A percentile compares a stretch with the other conserved stretches of the same genome.
These are phyloP conservation scores for Nymphalis urticae DNA, from an alignment of 2,888 invertebrate species.

Conservation along the genomic window DNA sequence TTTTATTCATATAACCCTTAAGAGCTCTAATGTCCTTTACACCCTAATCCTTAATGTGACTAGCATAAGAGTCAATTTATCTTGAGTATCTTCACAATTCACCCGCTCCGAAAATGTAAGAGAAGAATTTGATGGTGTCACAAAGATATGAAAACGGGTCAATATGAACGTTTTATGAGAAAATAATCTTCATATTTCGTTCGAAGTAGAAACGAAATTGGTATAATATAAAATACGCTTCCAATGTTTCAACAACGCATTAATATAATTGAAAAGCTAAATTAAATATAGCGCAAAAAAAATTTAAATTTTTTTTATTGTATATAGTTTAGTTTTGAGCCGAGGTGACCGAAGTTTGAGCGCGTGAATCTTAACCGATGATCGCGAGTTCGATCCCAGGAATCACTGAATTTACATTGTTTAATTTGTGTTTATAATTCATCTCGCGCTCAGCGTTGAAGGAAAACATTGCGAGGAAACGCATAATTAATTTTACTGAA, in stretches of 20 bases:
- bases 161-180: conserved; percentile 17
- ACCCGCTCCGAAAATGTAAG: not conserved
- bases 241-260: not conserved
- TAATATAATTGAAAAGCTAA: no score
- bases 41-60: not conserved
- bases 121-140: conserved; percentile 5
- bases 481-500: no score
- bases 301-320: no score
- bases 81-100: not conserved
- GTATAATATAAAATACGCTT: not conserved
- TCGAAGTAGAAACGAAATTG: not conserved
- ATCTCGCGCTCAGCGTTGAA: no score
- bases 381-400: no score
- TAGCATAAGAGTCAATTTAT: not conserved
- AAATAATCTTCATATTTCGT: conserved; percentile 21
- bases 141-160: conserved; percentile 17
- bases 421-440: no score
- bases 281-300: no score
- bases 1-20: conserved; percentile 16
- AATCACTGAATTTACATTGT: no score
- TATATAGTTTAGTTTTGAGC: no score
- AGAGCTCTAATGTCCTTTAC: not conserved
- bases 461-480: no score
- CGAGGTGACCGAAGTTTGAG: no score
- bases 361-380: no score